phyloP scores from a whole-genome alignment of 2,888 invertebrate genomes.

The Ctenicera cuprea region DNA sequence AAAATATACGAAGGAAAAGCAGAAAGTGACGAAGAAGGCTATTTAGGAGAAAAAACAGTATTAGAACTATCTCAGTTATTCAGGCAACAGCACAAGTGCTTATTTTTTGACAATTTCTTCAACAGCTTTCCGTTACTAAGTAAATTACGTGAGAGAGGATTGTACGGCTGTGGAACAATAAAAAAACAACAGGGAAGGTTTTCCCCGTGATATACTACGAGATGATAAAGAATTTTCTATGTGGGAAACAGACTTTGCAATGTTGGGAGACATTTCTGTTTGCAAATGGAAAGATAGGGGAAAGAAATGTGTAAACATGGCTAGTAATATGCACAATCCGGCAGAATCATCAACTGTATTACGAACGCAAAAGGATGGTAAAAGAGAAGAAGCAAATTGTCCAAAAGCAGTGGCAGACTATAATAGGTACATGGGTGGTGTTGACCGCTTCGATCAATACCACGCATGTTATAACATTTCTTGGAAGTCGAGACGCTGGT shows the following conservation, averaged over 20 bases:
- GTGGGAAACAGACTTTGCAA: neutral
- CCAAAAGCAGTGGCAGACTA: slow-evolving; percentile 37
- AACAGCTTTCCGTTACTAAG: neutral
- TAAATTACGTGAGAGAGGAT: neutral
- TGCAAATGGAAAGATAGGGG: neutral
- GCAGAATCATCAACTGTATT: neutral
- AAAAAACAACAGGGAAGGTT: neutral
- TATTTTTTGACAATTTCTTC: neutral
- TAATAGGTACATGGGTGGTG: slow-evolving; percentile 39
- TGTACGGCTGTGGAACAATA: neutral
- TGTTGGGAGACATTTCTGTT: neutral
- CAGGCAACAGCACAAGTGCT: neutral
- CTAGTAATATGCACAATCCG: neutral
- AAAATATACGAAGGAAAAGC: neutral
- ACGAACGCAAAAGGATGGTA: neutral
- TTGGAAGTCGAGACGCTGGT: slow-evolving; percentile 49
- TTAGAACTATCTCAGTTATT: neutral
- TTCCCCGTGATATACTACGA: neutral
- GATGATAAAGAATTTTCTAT: neutral
- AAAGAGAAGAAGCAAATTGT: slow-evolving; percentile 5
- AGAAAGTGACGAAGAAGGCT: neutral
- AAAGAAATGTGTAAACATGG: neutral
- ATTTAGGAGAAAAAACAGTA: neutral
- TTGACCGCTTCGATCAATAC: slow-evolving; percentile 40
- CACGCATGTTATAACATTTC: slow-evolving; percentile 39